These are phyloP conservation scores for Drosophila infuscata DNA, from an alignment of 2,888 invertebrate species.

Conservation along the genomic window DNA sequence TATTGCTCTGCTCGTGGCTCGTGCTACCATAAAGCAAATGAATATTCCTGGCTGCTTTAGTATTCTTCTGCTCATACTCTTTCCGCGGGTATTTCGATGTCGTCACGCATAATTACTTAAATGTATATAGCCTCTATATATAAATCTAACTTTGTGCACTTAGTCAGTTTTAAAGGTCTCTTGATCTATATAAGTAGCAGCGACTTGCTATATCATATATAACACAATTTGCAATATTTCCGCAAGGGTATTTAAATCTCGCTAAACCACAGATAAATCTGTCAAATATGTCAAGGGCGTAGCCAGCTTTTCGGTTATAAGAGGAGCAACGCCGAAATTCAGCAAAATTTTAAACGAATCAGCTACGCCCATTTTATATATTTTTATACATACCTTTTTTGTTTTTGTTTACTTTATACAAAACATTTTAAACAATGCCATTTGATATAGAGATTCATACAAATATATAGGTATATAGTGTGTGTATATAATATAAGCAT, in stretches of 20 bases:
- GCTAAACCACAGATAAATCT: background rate
- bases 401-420: constrained; percentile 19
- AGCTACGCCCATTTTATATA: background rate
- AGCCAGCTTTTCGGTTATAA: background rate
- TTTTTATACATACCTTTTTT: background rate
- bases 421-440: constrained; percentile 39
- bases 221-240: background rate
- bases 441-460: constrained; percentile 17
- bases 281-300: constrained; percentile 1
- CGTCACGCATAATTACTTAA: background rate
- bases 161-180: no score
- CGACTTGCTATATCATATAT: background rate
- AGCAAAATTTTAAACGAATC: background rate
- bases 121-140: background rate
- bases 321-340: background rate
- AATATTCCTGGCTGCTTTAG: background rate
- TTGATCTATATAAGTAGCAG: background rate
- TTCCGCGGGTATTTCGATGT: background rate
- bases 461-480: constrained; percentile 10
- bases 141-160: background rate
- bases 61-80: background rate
- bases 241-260: background rate
- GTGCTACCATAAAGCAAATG: background rate
- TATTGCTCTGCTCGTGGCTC: constrained; percentile 1
- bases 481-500: constrained; percentile 37